phyloP scores from a whole-genome alignment of 2,888 invertebrate species.

The Cantharis flavilabris region DNA sequence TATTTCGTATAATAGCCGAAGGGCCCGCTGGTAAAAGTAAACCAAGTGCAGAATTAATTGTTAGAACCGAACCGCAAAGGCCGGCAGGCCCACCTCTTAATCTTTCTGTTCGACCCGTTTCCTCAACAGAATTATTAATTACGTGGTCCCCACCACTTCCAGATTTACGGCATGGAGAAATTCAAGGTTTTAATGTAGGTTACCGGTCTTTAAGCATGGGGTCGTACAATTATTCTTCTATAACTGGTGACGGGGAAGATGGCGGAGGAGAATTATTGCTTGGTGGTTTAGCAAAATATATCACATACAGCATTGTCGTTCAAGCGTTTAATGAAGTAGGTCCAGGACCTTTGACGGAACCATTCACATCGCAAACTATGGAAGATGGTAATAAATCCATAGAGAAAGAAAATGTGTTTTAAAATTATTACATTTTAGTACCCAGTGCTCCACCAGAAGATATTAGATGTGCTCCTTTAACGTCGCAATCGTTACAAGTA shows the following conservation, averaged over 20 bases:
- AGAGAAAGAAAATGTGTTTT: not conserved
- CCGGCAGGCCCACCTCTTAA: constrained; percentile 72
- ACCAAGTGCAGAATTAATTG: constrained; percentile 66
- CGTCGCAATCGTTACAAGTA: constrained; percentile 76
- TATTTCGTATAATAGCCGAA: constrained; percentile 73
- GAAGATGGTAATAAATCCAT: constrained; percentile 65
- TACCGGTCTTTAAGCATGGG: constrained; percentile 61
- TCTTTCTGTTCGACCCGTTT: constrained; percentile 69
- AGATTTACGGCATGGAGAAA: constrained; percentile 72
- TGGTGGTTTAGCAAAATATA: constrained; percentile 67
- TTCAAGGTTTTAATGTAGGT: constrained; percentile 74
- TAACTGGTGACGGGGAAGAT: constrained; percentile 71
- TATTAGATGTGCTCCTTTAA: constrained; percentile 73
- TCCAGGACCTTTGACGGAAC: constrained; percentile 72
- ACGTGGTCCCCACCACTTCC: constrained; percentile 74
- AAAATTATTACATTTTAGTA: constrained; percentile 57
- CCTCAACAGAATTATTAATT: constrained; percentile 73
- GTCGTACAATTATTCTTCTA: constrained; percentile 70
- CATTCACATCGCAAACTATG: constrained; percentile 70
- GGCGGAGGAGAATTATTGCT: constrained; percentile 68
- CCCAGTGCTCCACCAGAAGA: constrained; percentile 80
- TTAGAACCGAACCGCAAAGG: constrained; percentile 71
- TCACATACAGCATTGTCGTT: constrained; percentile 70
- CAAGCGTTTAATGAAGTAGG: constrained; percentile 78
- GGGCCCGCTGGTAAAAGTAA: constrained; percentile 74